These are phyloP conservation scores for Hypselothyrea guttata DNA, from an alignment of 2,888 invertebrate genomes.

Conservation along the genomic window DNA sequence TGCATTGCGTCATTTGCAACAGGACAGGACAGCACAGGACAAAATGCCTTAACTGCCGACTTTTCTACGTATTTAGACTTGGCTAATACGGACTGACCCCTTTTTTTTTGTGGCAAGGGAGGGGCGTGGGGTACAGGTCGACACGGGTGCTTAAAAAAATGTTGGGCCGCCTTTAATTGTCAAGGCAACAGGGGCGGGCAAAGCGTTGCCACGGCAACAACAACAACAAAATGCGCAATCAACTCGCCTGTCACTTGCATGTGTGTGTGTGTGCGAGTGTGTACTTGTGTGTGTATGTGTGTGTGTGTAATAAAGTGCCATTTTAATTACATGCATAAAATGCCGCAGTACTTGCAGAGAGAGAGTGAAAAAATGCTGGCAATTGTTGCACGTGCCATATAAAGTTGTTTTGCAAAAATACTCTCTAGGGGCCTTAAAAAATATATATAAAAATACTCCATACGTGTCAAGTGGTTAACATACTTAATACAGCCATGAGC, in stretches of 20 bases:
- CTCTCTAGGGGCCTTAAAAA: not conserved
- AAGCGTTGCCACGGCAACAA: slow-evolving; percentile 53
- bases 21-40: too few relatives aligned
- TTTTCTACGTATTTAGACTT: slow-evolving; percentile 46
- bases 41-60: slow-evolving; percentile 25
- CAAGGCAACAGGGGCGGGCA: slow-evolving; percentile 64
- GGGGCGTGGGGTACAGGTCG: not conserved
- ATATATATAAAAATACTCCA: not conserved
- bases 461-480: not conserved
- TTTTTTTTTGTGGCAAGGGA: too few relatives aligned
- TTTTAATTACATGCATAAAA: slow-evolving; percentile 71
- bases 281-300: slow-evolving; percentile 9
- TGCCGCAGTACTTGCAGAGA: slow-evolving; percentile 37
- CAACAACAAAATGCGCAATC: slow-evolving; percentile 56
- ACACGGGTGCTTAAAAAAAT: slow-evolving; percentile 19
- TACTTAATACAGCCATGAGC: too few relatives aligned
- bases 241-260: slow-evolving; percentile 45
- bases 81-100: slow-evolving; percentile 50
- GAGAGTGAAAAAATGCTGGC: slow-evolving; percentile 16
- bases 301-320: slow-evolving; percentile 45
- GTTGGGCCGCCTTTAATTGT: slow-evolving; percentile 64
- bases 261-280: slow-evolving; percentile 8
- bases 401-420: not conserved
- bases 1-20: slow-evolving; percentile 68
- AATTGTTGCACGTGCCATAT: slow-evolving; percentile 40